Conservation (phyloP, 2,113 vertebrate species). For the Lampris incognitus region DNA sequence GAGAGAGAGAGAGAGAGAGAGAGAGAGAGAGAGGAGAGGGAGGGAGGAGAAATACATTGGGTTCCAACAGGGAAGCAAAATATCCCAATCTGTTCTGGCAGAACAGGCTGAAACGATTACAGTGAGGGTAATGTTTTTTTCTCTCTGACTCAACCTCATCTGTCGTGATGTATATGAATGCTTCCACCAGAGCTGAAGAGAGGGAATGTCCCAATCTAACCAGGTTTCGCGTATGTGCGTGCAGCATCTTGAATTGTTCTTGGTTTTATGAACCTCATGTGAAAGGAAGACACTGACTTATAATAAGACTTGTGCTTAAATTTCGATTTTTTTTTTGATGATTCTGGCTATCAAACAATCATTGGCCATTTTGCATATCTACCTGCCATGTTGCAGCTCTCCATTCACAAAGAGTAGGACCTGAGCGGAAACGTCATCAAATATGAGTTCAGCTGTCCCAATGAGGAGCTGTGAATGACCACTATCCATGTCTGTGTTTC, state of each 20-base stretch:
- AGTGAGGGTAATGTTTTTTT: slow-evolving; percentile 67
- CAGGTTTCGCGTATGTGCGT: slow-evolving; percentile 22
- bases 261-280: slow-evolving; percentile 31
- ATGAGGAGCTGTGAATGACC: background rate
- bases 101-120: slow-evolving; percentile 76
- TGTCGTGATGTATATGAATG: slow-evolving; percentile 54
- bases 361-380: background rate
- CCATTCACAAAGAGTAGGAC: background rate
- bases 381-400: background rate
- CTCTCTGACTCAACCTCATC: slow-evolving; percentile 37
- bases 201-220: background rate
- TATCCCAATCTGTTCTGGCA: slow-evolving; percentile 74
- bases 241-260: slow-evolving; percentile 32
- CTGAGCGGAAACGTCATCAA: background rate
- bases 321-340: background rate
- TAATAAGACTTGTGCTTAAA: background rate
- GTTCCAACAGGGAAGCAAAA: slow-evolving; percentile 70
- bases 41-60: slow-evolving; percentile 50
- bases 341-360: background rate
- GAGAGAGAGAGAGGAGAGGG: slow-evolving; percentile 38
- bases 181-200: slow-evolving; percentile 38
- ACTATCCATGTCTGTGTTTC: background rate
- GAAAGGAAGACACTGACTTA: slow-evolving; percentile 11
- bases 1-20: slow-evolving; percentile 36
- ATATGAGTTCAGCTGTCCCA: background rate